phyloP scores from a whole-genome alignment of 2,888 invertebrate species.

The Eledone cirrhosa region DNA sequence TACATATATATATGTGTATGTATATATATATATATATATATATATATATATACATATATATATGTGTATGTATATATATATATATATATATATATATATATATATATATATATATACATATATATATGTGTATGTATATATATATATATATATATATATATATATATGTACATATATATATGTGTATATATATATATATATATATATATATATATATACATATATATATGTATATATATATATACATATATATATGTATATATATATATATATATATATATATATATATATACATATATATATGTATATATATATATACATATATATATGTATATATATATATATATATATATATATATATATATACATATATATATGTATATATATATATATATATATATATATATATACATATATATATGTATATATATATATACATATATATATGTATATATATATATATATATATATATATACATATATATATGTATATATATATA shows the following conservation, averaged over 20 bases:
- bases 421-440: neutral
- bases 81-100: neutral
- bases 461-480: constrained; percentile 2
- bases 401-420: constrained; percentile 2
- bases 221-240: neutral
- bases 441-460: neutral
- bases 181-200: neutral
- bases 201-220: neutral
- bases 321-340: neutral
- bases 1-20: neutral
- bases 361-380: neutral
- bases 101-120: constrained; percentile 2
- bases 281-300: neutral
- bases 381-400: constrained; percentile 2
- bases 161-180: neutral
- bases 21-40: neutral
- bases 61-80: neutral
- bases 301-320: neutral
- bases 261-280: neutral
- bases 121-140: neutral
- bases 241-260: neutral
- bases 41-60: neutral
- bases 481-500: neutral
- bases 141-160: constrained; percentile 2
- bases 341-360: neutral